A percentile compares a stretch with the other conserved stretches of the same genome.
phyloP scores from a whole-genome alignment of 2,797 vertebrate species.

The Lepus oiostolus region DNA sequence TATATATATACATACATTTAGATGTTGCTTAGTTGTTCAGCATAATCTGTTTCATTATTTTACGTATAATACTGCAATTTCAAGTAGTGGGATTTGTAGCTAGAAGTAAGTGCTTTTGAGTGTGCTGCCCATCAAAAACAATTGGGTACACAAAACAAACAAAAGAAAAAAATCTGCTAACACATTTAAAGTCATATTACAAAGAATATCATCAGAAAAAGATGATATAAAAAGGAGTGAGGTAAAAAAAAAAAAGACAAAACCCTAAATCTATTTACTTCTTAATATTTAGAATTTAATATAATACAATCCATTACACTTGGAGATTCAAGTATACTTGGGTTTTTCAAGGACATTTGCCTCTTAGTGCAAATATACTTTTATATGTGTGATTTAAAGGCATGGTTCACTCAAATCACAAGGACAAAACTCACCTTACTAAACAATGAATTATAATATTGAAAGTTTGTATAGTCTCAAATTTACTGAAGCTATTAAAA shows the following conservation, averaged over 20 bases:
- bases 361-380: constrained; percentile 60
- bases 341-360: constrained; percentile 63
- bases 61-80: constrained; percentile 34
- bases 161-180: constrained; percentile 52
- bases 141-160: constrained; percentile 23
- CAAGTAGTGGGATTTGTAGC: constrained; percentile 20
- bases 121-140: constrained; percentile 31
- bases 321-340: constrained; percentile 48
- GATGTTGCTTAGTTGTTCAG: background rate
- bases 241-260: constrained; percentile 25
- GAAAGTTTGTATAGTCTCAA: constrained; percentile 49
- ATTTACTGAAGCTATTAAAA: constrained; percentile 48
- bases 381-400: constrained; percentile 66
- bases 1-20: background rate
- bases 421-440: constrained; percentile 58
- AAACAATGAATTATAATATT: constrained; percentile 70
- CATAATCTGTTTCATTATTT: constrained; percentile 21
- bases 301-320: constrained; percentile 14
- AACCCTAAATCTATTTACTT: background rate
- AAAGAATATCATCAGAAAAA: background rate
- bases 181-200: background rate
- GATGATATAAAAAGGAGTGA: background rate
- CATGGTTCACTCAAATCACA: constrained; percentile 75
- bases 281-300: constrained; percentile 69
- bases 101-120: constrained; percentile 47